Evolutionary conservation across 1,140 invertebrate species (phyloP).

Genomic region (Scaptomyza graminum): DNA sequence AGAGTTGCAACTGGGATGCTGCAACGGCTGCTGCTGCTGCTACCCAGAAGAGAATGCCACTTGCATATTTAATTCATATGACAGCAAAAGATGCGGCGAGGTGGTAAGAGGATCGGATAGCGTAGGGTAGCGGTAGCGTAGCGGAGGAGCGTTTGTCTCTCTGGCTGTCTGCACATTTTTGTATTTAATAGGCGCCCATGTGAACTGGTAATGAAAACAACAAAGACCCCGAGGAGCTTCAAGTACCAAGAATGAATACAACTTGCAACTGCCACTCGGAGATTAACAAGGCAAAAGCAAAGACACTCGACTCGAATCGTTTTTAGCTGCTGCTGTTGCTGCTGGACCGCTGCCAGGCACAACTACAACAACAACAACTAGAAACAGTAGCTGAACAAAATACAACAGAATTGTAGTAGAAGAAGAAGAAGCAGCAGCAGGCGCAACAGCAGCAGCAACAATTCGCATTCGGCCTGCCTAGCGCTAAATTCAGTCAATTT

Average conservation of each 20-base stretch:
- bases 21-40: slow-evolving; percentile 16
- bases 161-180: slow-evolving; percentile 77
- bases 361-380: slow-evolving; percentile 6
- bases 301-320: slow-evolving; percentile 53
- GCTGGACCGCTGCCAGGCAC: slow-evolving; percentile 70
- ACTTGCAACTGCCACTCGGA: slow-evolving; percentile 55
- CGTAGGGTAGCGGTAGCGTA: no score
- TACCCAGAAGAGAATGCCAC: slow-evolving; percentile 31
- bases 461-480: slow-evolving; percentile 20
- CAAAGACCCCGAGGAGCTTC: slow-evolving; percentile 68
- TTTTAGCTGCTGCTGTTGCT: neutral
- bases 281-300: slow-evolving; percentile 75
- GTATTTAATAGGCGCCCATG: slow-evolving; percentile 79
- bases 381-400: slow-evolving; percentile 54
- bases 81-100: slow-evolving; percentile 37
- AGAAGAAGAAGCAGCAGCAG: slow-evolving; percentile 8
- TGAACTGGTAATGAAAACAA: slow-evolving; percentile 78
- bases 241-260: slow-evolving; percentile 48
- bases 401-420: neutral
- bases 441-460: no score
- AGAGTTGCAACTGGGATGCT: neutral
- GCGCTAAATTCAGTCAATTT: slow-evolving; percentile 81
- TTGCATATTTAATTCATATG: slow-evolving; percentile 79
- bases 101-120: neutral
- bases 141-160: slow-evolving; percentile 71